phyloP scores from a whole-genome alignment of 2,888 invertebrate genomes.

The Apamea sordens region DNA sequence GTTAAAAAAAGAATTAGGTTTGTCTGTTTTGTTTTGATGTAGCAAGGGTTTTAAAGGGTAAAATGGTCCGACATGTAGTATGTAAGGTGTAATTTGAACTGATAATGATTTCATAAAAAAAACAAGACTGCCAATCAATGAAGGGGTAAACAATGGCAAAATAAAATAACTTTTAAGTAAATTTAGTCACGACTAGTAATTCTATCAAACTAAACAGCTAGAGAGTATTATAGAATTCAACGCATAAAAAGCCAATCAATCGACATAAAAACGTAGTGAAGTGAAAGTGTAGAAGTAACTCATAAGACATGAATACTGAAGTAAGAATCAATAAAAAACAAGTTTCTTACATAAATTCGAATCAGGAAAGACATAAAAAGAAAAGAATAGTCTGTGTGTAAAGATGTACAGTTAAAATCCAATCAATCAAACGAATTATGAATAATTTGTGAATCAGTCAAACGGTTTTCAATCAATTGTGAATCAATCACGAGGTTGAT shows the following conservation, averaged over 20 bases:
- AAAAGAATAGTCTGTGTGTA: slow-evolving; percentile 56
- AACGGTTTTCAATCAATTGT: slow-evolving; percentile 19
- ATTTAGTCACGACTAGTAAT: neutral
- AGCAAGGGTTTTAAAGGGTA: slow-evolving; percentile 19
- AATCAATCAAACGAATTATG: slow-evolving; percentile 39
- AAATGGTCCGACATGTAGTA: neutral
- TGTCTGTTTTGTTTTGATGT: neutral
- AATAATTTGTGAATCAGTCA: slow-evolving; percentile 32
- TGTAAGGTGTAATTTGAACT: neutral
- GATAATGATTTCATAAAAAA: slow-evolving; percentile 1
- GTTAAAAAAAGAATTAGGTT: neutral
- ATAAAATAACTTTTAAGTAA: neutral
- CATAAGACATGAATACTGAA: slow-evolving; percentile 31
- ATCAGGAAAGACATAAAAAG: slow-evolving; percentile 58
- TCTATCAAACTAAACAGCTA: neutral
- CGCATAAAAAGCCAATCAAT: slow-evolving; percentile 39
- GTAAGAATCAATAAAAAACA: slow-evolving; percentile 28
- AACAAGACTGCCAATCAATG: slow-evolving; percentile 8
- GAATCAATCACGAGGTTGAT: slow-evolving; percentile 25
- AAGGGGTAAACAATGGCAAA: slow-evolving; percentile 3
- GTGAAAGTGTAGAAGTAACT: slow-evolving; percentile 9
- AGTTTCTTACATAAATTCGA: slow-evolving; percentile 55
- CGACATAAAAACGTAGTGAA: slow-evolving; percentile 15
- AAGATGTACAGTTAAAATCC: slow-evolving; percentile 42
- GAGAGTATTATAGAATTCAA: neutral